Evolutionary conservation across 1,140 invertebrate genomes (phyloP).

Genomic region (Euura saliciscinereae): DNA sequence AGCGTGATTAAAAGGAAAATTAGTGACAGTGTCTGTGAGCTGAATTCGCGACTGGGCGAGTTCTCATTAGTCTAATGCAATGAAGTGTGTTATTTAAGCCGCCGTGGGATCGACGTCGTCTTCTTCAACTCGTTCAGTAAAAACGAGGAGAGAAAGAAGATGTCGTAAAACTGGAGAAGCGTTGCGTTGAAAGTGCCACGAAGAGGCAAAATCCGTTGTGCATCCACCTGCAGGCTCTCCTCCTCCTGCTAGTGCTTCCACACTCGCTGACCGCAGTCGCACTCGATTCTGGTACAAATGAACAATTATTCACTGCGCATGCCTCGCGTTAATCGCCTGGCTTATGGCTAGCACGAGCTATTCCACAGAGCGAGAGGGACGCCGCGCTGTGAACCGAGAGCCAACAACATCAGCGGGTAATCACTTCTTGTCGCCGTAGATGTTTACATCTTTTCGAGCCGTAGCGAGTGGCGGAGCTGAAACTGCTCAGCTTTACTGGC

Average conservation of each 20-base stretch:
- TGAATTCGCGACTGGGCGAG: conserved; percentile 46
- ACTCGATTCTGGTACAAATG: conserved; percentile 23
- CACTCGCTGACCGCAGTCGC: not conserved
- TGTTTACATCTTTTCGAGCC: conserved; percentile 36
- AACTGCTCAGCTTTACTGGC: not conserved
- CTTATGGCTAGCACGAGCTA: conserved; percentile 10
- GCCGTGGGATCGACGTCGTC: conserved; percentile 9
- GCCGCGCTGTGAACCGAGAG: conserved; percentile 15
- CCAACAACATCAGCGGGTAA: conserved; percentile 30
- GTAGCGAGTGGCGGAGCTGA: not conserved
- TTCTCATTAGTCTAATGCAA: conserved; percentile 49
- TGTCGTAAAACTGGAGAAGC: too few relatives aligned
- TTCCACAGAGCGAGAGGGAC: not conserved
- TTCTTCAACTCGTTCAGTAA: too few relatives aligned
- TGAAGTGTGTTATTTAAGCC: conserved; percentile 50
- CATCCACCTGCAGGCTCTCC: not conserved
- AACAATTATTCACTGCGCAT: conserved; percentile 44
- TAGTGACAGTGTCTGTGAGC: too few relatives aligned
- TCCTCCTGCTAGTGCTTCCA: not conserved
- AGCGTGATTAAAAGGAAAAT: too few relatives aligned
- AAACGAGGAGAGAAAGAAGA: too few relatives aligned
- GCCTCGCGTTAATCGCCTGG: conserved; percentile 41
- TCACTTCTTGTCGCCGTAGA: conserved; percentile 31
- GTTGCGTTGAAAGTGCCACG: not conserved
- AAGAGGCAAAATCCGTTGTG: not conserved